phyloP scores from a whole-genome alignment of 2,113 vertebrate genomes.

The Haemorhous mexicanus region DNA sequence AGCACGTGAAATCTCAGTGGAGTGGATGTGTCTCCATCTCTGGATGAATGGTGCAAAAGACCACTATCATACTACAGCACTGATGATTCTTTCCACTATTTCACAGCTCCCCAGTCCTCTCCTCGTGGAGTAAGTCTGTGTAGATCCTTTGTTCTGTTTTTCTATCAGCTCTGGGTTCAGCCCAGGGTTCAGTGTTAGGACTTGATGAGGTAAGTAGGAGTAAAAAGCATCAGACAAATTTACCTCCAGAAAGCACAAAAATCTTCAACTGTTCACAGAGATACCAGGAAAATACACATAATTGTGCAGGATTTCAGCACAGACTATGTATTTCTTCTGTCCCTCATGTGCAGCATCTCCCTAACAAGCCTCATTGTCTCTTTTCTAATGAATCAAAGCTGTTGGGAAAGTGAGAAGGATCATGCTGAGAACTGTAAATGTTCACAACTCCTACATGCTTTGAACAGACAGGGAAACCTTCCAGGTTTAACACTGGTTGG shows the following conservation, averaged over 20 bases:
- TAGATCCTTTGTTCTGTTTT: background rate
- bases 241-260: background rate
- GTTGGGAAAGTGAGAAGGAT: background rate
- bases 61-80: background rate
- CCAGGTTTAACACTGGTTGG: background rate
- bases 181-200: background rate
- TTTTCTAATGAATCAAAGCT: background rate
- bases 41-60: background rate
- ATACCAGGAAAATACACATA: background rate
- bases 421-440: background rate
- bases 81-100: background rate
- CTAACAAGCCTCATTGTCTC: background rate
- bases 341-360: background rate
- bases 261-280: background rate
- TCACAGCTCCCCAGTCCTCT: background rate
- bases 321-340: background rate
- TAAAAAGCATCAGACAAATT: background rate
- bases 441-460: background rate
- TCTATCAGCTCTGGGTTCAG: background rate
- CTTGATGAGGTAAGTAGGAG: background rate
- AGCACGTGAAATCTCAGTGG: background rate
- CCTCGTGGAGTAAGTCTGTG: rapidly evolving
- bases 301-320: background rate
- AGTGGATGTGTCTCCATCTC: background rate
- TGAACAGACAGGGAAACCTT: background rate